These are phyloP conservation scores for Pristiophorus japonicus DNA, from an alignment of 2,113 vertebrate species.

Conservation along the genomic window DNA sequence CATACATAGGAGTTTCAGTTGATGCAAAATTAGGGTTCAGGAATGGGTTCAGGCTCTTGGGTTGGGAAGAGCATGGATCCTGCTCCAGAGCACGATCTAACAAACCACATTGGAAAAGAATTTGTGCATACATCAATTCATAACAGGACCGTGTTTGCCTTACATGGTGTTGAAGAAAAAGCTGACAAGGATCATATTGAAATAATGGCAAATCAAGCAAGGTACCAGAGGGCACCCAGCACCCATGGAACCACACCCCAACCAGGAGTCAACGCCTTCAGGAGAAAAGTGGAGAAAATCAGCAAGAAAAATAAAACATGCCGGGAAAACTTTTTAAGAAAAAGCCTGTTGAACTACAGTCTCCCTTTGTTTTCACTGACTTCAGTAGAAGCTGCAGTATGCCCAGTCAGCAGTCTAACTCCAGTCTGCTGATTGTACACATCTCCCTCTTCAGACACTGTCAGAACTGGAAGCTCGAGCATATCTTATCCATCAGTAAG, in stretches of 20 bases:
- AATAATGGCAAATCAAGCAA: not conserved
- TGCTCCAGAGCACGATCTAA: not conserved
- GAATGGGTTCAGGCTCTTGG: not conserved
- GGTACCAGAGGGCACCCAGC: not conserved
- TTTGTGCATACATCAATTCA: not conserved
- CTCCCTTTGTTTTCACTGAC: not conserved
- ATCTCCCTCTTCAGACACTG: not conserved
- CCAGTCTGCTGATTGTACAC: too few relatives aligned
- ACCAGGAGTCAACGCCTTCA: not conserved
- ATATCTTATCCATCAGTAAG: not conserved
- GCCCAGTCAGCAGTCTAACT: not conserved
- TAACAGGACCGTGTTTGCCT: not conserved
- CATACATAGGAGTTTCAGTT: not conserved
- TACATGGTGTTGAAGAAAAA: not conserved
- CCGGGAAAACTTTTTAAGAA: not conserved
- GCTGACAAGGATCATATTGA: not conserved
- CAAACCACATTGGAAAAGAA: not conserved
- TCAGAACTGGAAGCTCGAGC: not conserved
- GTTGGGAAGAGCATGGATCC: not conserved
- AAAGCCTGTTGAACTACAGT: not conserved
- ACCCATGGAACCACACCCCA: not conserved
- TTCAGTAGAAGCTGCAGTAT: not conserved
- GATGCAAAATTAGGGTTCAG: too few relatives aligned
- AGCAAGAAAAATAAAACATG: not conserved
- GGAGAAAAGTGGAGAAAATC: not conserved